Percentiles rank a stretch among this genome's conserved stretches.
These are phyloP conservation scores for Zhengitettix transpicula DNA, from an alignment of 2,888 invertebrate genomes.

Conservation along the genomic window DNA sequence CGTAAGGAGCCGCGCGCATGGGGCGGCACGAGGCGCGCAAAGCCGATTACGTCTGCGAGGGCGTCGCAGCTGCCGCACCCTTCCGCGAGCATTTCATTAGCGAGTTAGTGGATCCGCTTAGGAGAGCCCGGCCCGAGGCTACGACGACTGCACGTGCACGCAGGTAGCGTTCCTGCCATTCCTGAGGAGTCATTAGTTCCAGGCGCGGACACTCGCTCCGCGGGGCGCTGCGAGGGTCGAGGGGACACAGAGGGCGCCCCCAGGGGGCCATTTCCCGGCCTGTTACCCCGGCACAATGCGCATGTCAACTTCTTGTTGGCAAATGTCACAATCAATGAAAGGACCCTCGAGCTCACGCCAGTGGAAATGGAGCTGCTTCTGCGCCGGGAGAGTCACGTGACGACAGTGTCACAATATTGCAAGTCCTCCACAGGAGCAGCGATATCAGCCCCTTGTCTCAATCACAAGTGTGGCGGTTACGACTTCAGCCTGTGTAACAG, in stretches of 20 bases:
- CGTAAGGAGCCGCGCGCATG: no score
- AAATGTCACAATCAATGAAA: neutral
- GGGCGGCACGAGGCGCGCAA: no score
- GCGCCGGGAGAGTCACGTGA: neutral
- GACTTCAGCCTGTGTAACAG: no score
- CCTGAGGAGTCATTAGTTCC: no score
- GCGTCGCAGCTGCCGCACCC: neutral
- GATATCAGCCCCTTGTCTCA: no score
- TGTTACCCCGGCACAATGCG: constrained; percentile 8
- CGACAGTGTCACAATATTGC: neutral
- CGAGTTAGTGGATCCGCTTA: neutral
- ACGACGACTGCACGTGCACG: no score
- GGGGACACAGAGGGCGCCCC: neutral
- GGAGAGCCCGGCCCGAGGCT: no score
- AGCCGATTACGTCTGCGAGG: no score
- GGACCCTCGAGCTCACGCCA: neutral
- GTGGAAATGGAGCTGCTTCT: neutral
- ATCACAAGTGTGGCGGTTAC: no score
- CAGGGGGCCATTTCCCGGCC: constrained; percentile 11
- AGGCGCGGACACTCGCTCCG: no score
- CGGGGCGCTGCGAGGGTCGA: no score
- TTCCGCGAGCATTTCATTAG: constrained; percentile 4
- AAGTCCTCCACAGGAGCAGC: neutral
- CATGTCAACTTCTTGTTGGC: neutral
- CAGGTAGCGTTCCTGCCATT: no score